Percentiles rank a stretch among this genome's conserved stretches.
phyloP scores from a whole-genome alignment of 2,113 vertebrate genomes.

The Chinchilla lanigera region DNA sequence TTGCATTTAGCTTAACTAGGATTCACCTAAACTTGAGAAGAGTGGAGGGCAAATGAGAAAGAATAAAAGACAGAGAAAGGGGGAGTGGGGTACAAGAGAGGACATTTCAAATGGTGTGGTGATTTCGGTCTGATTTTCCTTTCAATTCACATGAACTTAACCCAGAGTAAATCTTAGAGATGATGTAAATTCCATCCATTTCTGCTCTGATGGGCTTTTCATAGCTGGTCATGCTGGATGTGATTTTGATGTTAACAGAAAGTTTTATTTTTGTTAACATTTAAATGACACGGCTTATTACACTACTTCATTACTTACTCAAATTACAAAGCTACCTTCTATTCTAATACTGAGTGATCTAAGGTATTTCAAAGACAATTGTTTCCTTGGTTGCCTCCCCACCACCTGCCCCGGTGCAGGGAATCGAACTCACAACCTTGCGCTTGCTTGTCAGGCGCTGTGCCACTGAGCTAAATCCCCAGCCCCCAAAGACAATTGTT shows the following conservation, averaged over 20 bases:
- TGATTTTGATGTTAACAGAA: constrained; percentile 10
- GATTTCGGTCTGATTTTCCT: not conserved
- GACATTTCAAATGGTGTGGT: not conserved
- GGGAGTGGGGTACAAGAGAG: not conserved
- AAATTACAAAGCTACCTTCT: constrained; percentile 5
- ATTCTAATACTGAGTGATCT: not conserved
- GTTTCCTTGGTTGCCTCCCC: too few relatives aligned
- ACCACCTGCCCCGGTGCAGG: too few relatives aligned
- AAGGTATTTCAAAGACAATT: not conserved
- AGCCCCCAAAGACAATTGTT: not conserved
- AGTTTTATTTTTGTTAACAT: constrained; percentile 29
- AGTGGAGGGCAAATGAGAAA: not conserved
- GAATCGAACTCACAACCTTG: too few relatives aligned
- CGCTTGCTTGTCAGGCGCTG: too few relatives aligned
- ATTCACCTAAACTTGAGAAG: constrained; percentile 6
- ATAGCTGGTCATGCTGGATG: not conserved
- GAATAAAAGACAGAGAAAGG: not conserved
- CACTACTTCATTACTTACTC: not conserved
- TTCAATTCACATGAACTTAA: not conserved
- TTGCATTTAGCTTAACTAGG: not conserved
- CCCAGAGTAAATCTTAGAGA: constrained; percentile 18
- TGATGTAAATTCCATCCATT: not conserved
- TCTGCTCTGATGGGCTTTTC: not conserved
- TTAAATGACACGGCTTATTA: not conserved
- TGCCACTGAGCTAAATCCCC: too few relatives aligned